Conservation (phyloP, 2,888 invertebrate genomes). For the Phania funesta region DNA sequence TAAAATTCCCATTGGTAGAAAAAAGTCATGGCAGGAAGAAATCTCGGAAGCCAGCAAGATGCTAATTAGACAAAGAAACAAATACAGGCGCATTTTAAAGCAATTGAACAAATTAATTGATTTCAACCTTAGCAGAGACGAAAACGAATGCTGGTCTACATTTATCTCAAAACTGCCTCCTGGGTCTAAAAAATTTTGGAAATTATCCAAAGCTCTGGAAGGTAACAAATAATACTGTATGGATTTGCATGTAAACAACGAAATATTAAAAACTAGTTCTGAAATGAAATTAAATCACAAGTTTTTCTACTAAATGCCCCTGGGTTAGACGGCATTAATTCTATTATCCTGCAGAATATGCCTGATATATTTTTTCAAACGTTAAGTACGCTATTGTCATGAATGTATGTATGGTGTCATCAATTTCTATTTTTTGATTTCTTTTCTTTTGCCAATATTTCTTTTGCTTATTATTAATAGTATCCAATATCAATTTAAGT, state of each 20-base stretch:
- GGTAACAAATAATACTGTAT: not conserved
- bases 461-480: no score
- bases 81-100: not conserved
- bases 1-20: not conserved
- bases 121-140: not conserved
- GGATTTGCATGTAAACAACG: not conserved
- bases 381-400: not conserved
- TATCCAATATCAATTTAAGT: no score
- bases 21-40: not conserved
- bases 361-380: not conserved
- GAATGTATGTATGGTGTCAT: no score
- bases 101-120: not conserved
- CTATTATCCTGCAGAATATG: not conserved
- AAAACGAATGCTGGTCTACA: not conserved
- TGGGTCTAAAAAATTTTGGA: not conserved
- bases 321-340: not conserved
- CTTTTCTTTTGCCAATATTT: no score
- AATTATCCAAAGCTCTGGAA: not conserved
- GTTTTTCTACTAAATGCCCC: not conserved
- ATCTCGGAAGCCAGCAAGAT: not conserved
- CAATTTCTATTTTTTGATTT: no score
- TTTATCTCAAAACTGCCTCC: not conserved
- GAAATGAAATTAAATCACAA: not conserved
- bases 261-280: not conserved
- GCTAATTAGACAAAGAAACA: not conserved